Percentiles rank a stretch among this genome's conserved stretches.
Evolutionary conservation across 2,797 vertebrate genomes (phyloP).

Genomic region (Poecile montanus): DNA sequence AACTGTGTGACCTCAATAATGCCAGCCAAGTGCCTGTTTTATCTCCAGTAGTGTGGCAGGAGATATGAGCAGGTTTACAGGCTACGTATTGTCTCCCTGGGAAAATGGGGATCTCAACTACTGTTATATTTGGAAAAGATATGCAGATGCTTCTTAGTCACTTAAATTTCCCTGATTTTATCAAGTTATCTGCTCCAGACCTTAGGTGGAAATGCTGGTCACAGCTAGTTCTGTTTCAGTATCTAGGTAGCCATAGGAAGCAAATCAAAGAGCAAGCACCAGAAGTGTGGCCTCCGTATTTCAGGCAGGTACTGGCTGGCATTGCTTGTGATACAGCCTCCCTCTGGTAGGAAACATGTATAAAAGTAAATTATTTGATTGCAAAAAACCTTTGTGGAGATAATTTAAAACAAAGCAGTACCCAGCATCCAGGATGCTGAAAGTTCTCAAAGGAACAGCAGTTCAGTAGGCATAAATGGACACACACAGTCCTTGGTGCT

Average conservation of each 20-base stretch:
- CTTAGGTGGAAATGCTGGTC: conserved; percentile 39
- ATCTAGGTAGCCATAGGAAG: conserved; percentile 2
- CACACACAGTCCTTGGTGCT: not conserved
- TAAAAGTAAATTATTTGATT: not conserved
- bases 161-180: conserved; percentile 18
- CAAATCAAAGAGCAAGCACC: conserved; percentile 34
- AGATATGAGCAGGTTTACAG: not conserved
- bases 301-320: not conserved
- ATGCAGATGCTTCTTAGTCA: not conserved
- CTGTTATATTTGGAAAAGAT: not conserved
- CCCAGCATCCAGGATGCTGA: not conserved
- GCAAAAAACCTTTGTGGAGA: not conserved
- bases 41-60: not conserved
- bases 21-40: not conserved
- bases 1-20: not conserved
- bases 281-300: not conserved
- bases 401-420: not conserved
- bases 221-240: conserved; percentile 27
- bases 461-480: not conserved
- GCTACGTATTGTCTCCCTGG: not conserved
- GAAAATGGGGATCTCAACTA: not conserved
- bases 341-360: not conserved
- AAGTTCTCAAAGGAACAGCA: not conserved
- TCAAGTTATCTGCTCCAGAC: conserved; percentile 48
- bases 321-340: not conserved